Evolutionary conservation across 2,113 vertebrate species (phyloP).

Genomic region (Martes martes): DNA sequence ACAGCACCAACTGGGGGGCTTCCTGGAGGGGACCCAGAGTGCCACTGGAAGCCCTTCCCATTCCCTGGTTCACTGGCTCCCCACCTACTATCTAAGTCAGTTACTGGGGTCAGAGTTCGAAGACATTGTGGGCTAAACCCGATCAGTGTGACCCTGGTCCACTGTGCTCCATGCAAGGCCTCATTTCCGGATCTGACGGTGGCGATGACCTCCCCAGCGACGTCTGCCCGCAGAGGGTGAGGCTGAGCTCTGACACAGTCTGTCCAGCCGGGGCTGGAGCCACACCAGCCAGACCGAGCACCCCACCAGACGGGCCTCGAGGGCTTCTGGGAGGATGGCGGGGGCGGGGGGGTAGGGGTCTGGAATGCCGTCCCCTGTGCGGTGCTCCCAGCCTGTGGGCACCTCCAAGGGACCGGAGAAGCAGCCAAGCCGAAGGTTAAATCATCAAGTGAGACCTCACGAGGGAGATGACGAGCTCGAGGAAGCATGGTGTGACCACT

Average conservation of each 20-base stretch:
- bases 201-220: not conserved
- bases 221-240: fast-evolving
- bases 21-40: not conserved
- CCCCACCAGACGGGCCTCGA: fast-evolving
- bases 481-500: not conserved
- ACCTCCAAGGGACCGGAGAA: not conserved
- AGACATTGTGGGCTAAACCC: not conserved
- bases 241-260: not conserved
- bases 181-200: not conserved
- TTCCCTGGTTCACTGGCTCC: not conserved
- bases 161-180: not conserved
- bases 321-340: not conserved
- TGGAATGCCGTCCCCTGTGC: too few species aligned
- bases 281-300: fast-evolving
- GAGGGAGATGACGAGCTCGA: not conserved
- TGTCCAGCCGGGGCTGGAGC: fast-evolving
- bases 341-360: not conserved
- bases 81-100: not conserved
- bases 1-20: fast-evolving
- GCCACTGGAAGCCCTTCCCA: not conserved
- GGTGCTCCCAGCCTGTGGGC: not conserved
- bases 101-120: not conserved
- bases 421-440: not conserved
- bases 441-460: not conserved
- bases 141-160: not conserved